Percentiles rank a stretch among this genome's conserved stretches.
Conservation (phyloP, 1,140 invertebrate species). For the Anastrepha ludens region DNA sequence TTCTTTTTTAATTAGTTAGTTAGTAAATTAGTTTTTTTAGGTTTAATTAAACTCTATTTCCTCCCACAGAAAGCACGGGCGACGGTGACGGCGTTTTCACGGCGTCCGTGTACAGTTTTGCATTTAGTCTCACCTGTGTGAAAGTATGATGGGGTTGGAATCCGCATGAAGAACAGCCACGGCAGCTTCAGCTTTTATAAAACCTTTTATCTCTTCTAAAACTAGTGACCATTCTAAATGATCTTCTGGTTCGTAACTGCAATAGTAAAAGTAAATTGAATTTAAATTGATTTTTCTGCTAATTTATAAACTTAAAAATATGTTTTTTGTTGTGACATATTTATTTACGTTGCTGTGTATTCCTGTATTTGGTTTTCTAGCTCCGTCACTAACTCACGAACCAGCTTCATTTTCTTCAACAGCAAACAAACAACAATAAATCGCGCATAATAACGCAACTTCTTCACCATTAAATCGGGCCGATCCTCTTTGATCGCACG, state of each 20-base stretch:
- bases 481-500: slow-evolving; percentile 94
- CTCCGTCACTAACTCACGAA: slow-evolving; percentile 93
- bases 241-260: slow-evolving; percentile 93
- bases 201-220: slow-evolving; percentile 94
- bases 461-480: slow-evolving; percentile 98
- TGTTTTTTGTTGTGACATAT: slow-evolving; percentile 3
- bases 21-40: slow-evolving; percentile 20
- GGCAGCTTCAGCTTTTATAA: slow-evolving; percentile 93
- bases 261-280: slow-evolving; percentile 37
- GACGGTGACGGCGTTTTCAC: slow-evolving; percentile 55
- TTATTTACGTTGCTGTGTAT: slow-evolving; percentile 86
- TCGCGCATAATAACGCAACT: slow-evolving; percentile 95
- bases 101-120: slow-evolving; percentile 45
- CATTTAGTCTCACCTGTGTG: slow-evolving; percentile 81
- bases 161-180: slow-evolving; percentile 92
- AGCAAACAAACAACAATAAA: slow-evolving; percentile 97
- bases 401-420: slow-evolving; percentile 95
- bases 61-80: slow-evolving; percentile 75
- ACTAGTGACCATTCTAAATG: slow-evolving; percentile 97
- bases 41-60: slow-evolving; percentile 62
- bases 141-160: slow-evolving; percentile 86
- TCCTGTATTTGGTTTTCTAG: slow-evolving; percentile 93
- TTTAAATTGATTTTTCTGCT: background rate
- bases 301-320: background rate
- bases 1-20: slow-evolving; percentile 43